phyloP scores from a whole-genome alignment of 2,113 vertebrate species.

The Copsychus sechellarum region DNA sequence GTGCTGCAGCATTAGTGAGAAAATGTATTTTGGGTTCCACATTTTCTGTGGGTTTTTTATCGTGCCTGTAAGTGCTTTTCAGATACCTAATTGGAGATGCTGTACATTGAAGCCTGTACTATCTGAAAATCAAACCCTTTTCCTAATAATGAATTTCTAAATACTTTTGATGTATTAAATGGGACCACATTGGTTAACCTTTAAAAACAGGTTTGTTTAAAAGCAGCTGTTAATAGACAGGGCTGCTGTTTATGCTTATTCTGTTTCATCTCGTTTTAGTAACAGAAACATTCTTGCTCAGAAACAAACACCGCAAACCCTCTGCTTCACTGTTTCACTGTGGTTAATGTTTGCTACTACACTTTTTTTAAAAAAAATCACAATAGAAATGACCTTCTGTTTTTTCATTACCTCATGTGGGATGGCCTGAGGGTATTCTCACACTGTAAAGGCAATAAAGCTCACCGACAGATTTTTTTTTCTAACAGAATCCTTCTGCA shows the following conservation, averaged over 20 bases:
- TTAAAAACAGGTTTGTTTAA: not conserved
- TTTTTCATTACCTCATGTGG: slow-evolving; percentile 7
- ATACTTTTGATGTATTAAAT: not conserved
- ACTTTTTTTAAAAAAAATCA: not conserved
- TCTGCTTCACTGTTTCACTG: not conserved
- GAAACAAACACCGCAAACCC: not conserved
- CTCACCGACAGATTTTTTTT: not conserved
- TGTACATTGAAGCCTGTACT: not conserved
- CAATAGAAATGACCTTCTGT: slow-evolving; percentile 55
- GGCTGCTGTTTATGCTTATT: not conserved
- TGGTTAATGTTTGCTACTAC: slow-evolving; percentile 9
- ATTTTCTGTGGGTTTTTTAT: not conserved
- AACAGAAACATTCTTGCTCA: not conserved
- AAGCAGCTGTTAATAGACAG: not conserved
- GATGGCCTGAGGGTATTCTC: slow-evolving; percentile 18
- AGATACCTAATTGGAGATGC: not conserved
- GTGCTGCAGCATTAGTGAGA: not conserved
- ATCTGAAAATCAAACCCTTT: not conserved
- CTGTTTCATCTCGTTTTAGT: not conserved
- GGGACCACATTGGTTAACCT: not conserved
- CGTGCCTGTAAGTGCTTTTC: not conserved
- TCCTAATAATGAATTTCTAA: not conserved
- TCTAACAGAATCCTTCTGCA: slow-evolving; percentile 57
- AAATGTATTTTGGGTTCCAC: slow-evolving; percentile 27
- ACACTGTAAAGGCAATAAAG: slow-evolving; percentile 55